A percentile compares a stretch with the other conserved stretches of the same genome.
phyloP scores from a whole-genome alignment of 2,113 vertebrate genomes.

The Vombatus ursinus region DNA sequence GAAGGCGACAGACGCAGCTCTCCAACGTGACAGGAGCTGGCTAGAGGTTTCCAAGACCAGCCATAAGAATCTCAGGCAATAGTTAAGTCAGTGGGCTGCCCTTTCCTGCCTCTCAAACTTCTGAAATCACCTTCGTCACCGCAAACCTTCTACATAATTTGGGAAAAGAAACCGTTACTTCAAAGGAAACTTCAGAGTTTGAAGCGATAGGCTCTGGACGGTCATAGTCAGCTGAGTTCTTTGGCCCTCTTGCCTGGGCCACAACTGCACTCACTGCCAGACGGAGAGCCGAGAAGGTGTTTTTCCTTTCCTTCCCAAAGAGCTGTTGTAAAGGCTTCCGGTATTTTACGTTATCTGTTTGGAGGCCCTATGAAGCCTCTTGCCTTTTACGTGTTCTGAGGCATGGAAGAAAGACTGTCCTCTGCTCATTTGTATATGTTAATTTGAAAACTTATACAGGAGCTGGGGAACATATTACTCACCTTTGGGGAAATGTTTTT shows the following conservation, averaged over 20 bases:
- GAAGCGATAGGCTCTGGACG: not conserved
- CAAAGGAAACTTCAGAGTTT: not conserved
- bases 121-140: not conserved
- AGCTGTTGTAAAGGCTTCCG: no score
- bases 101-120: not conserved
- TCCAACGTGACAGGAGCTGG: no score
- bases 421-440: no score
- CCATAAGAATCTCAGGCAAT: not conserved
- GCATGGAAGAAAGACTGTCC: not conserved
- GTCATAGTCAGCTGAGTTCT: not conserved
- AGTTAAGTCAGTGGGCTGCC: fast-evolving
- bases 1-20: not conserved
- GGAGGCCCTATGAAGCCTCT: not conserved
- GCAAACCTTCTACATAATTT: not conserved
- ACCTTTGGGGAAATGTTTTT: not conserved
- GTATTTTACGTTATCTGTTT: not conserved
- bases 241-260: not conserved
- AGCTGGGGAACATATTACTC: not conserved
- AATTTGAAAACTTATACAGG: not conserved
- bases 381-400: no score
- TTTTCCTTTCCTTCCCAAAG: not conserved
- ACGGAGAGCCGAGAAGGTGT: not conserved
- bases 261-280: fast-evolving
- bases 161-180: slow-evolving; percentile 4
- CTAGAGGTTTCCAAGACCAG: not conserved